phyloP scores from a whole-genome alignment of 2,113 vertebrate species.

The Erythrocercus mccallii region DNA sequence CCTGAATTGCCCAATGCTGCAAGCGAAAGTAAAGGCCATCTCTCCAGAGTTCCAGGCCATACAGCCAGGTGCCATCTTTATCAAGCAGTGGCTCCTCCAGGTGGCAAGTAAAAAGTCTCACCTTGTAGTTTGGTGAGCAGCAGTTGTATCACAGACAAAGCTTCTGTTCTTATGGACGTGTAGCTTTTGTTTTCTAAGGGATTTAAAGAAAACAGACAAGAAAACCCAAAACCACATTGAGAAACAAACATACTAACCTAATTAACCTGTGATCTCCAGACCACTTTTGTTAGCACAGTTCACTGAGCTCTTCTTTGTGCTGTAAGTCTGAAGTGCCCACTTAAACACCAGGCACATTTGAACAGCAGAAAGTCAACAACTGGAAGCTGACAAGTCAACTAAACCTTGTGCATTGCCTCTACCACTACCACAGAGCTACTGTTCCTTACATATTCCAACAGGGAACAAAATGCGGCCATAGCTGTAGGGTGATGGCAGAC shows the following conservation, averaged over 20 bases:
- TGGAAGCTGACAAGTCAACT: neutral
- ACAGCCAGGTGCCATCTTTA: neutral
- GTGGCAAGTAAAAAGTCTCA: slow-evolving; percentile 43
- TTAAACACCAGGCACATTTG: neutral
- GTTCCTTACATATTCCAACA: fast-evolving
- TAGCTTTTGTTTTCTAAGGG: slow-evolving; percentile 94
- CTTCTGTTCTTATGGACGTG: slow-evolving; percentile 93
- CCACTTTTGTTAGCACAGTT: neutral
- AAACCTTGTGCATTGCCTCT: neutral
- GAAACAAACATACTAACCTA: neutral
- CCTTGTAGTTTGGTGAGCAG: slow-evolving; percentile 89
- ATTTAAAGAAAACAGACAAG: neutral
- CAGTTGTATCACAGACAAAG: slow-evolving; percentile 89
- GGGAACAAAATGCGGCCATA: neutral
- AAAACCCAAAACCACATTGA: neutral
- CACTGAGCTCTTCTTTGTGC: neutral
- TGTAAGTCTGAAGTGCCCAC: neutral
- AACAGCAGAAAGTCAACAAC: neutral
- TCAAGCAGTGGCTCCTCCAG: neutral
- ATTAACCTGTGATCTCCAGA: neutral
- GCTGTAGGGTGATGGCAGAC: neutral
- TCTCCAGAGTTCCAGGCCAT: neutral
- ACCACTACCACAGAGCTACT: neutral
- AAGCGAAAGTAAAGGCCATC: neutral
- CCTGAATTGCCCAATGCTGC: neutral